Conservation (phyloP, 2,113 vertebrate species). For the Oreocharis arfaki region DNA sequence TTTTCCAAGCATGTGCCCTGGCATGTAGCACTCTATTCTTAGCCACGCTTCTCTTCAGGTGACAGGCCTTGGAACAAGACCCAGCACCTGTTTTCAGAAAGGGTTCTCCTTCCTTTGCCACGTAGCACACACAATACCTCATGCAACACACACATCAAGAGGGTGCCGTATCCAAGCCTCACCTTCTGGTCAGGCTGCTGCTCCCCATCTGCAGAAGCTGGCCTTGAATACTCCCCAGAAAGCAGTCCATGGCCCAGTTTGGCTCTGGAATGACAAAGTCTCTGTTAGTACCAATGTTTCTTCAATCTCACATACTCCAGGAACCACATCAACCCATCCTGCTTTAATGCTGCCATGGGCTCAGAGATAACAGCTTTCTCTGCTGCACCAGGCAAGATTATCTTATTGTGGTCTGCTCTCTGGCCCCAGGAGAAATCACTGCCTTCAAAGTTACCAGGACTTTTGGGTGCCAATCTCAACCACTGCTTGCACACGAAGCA, state of each 20-base stretch:
- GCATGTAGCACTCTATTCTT: background rate
- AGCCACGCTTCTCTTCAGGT: background rate
- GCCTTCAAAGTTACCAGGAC: background rate
- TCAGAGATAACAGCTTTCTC: background rate
- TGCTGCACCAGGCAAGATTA: background rate
- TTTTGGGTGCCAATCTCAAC: background rate
- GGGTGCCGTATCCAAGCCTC: background rate
- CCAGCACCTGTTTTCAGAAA: background rate
- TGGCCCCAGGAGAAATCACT: background rate
- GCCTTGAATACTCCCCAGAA: constrained; percentile 96
- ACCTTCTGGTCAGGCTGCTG: constrained; percentile 87
- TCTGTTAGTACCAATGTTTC: background rate
- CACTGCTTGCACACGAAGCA: background rate
- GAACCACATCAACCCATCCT: background rate
- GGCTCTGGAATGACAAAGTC: constrained; percentile 75
- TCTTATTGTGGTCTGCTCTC: background rate
- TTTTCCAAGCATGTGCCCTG: background rate
- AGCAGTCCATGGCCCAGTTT: constrained; percentile 92
- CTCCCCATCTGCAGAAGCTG: constrained; percentile 80
- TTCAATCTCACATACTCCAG: background rate
- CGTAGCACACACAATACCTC: background rate
- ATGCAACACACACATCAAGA: background rate
- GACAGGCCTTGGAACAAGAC: background rate
- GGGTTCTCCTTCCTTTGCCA: background rate
- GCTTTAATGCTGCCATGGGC: background rate